Evolutionary conservation across 2,113 vertebrate genomes (phyloP), one percentile per base, ranked within the genome.

Genomic region (Diphyllodes magnificus): DNA sequence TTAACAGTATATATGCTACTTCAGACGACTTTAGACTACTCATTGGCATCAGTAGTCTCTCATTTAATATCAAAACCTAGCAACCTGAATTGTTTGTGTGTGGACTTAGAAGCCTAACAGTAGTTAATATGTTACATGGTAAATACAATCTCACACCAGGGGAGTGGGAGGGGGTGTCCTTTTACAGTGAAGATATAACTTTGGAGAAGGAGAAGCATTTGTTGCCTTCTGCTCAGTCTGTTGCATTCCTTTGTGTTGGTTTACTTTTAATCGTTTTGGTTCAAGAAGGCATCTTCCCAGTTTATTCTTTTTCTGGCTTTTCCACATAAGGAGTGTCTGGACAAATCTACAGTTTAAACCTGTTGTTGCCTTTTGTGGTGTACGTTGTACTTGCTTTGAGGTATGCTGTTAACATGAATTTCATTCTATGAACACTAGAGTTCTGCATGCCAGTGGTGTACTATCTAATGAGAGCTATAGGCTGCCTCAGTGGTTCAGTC

Each of bases 381-480:
- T 95, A 88, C 86, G 31, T 66, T 96, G 92, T 94, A 92, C 91
- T 95, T 96, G 85, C 92, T 96, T 96, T 95, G 75, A 89, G 70
- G 85, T 96, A 88, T 96, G 91, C 95, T 95, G 81, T 96, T 88
- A 79, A 81, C 13, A 39, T 93, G 78, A 93, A 42, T 66, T 90
- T 92, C 93, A 82, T 96, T 91, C 78, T 75, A 59, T 57, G 90
- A 94, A 92, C 96, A 86, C 90, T 87, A 78, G 92, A 96, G 94
- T 93, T 97, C 82, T 97, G 97, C 96, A 96, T 97, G 96, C 93
- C 86, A 87, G 88, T 95, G 69, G 53, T 95, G 90, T 95, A 71
- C 96, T 93, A 39, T 94, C 95, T 75, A 86, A 91, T 90, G 78
- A 49, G 37, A 96, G 87, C 93, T 96, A 23, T 92, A 96, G 82